A percentile compares a stretch with the other conserved stretches of the same genome.
Conservation (phyloP, 2,113 vertebrate species). For the Nycticorax nycticorax region DNA sequence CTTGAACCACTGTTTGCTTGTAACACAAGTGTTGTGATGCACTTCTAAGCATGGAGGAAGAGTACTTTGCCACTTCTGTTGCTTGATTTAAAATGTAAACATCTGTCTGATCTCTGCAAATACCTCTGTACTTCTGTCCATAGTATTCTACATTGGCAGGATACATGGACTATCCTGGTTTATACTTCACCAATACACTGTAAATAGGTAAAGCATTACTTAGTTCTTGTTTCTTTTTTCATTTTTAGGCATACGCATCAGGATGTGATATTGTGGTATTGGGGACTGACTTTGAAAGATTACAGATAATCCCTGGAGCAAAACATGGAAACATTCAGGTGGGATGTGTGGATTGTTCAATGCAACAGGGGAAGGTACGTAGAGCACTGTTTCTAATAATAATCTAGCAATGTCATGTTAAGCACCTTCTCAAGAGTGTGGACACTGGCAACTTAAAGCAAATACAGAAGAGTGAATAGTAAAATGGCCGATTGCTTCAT, state of each 20-base stretch:
- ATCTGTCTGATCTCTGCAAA: neutral
- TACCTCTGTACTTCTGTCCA: neutral
- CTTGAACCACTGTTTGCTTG: neutral
- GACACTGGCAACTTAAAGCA: neutral
- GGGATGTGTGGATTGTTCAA: conserved; percentile 94
- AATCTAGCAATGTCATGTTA: neutral
- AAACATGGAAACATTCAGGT: conserved; percentile 98
- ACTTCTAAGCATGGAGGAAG: neutral
- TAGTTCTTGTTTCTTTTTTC: neutral
- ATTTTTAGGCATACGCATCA: conserved; percentile 90
- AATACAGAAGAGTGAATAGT: too few relatives aligned
- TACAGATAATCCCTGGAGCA: conserved; percentile 96
- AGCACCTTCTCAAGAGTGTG: neutral
- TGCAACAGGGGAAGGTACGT: conserved; percentile 92
- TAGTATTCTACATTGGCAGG: neutral
- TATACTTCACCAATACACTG: accelerated
- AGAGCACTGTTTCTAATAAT: neutral
- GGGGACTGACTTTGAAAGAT: conserved; percentile 95
- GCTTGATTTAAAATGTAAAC: neutral
- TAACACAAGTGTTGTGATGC: neutral
- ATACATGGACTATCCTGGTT: neutral
- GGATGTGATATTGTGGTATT: conserved; percentile 97
- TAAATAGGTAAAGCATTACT: neutral
- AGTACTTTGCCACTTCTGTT: neutral
- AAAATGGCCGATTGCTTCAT: neutral